Conservation (phyloP, 1,140 invertebrate species). For the Drosophila sp. region DNA sequence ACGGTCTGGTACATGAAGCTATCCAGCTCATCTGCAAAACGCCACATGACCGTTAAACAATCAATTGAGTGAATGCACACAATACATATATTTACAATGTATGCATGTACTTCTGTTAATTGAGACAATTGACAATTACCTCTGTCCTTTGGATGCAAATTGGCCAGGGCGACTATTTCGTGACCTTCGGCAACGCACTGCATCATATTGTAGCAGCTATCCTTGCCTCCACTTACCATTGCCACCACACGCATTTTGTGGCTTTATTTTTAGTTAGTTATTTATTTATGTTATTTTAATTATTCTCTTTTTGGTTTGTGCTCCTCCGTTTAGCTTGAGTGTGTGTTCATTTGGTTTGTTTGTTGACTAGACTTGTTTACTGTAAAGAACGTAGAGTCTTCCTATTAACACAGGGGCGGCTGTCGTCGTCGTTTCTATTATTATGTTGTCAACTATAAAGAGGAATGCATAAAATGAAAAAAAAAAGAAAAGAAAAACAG, state of each 20-base stretch:
- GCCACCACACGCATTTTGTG: conserved; percentile 93
- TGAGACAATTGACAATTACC: conserved; percentile 85
- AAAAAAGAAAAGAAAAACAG: conserved; percentile 19
- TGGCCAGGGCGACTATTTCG: conserved; percentile 97
- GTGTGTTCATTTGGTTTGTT: conserved; percentile 77
- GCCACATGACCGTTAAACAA: not conserved
- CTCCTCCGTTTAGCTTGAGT: conserved; percentile 62
- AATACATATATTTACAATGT: conserved; percentile 3
- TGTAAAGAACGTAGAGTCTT: conserved; percentile 45
- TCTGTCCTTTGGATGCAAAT: conserved; percentile 94
- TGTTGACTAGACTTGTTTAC: conserved; percentile 74
- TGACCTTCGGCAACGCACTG: conserved; percentile 98
- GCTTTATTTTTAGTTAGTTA: conserved; percentile 3
- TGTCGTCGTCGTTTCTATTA: conserved; percentile 20
- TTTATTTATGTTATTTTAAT: conserved; percentile 27
- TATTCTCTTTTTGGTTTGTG: conserved; percentile 68
- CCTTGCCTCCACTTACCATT: conserved; percentile 98
- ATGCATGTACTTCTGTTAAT: conserved; percentile 8
- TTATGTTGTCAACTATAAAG: conserved; percentile 43
- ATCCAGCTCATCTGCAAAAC: conserved; percentile 94
- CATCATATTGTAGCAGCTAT: conserved; percentile 99
- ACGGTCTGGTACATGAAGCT: conserved; percentile 99
- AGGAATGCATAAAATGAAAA: conserved; percentile 35
- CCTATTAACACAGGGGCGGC: conserved; percentile 46
- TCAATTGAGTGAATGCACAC: not conserved